Conservation (phyloP, 2,113 vertebrate genomes). For the Grallaria varia region DNA sequence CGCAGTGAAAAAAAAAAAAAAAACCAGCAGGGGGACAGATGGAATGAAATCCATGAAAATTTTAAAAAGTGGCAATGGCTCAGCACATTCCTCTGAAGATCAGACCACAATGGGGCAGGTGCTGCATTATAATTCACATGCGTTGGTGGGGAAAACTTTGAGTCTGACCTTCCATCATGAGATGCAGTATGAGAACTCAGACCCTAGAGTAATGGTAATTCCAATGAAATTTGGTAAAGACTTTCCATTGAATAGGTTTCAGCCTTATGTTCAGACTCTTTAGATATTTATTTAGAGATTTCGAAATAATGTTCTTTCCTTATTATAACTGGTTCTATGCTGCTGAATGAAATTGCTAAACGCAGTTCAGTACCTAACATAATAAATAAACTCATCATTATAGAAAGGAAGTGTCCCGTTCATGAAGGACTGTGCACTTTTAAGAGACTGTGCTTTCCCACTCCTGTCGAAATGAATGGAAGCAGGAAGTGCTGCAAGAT, state of each 20-base stretch:
- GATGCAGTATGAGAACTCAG: not conserved
- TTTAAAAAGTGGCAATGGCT: not conserved
- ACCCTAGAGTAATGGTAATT: not conserved
- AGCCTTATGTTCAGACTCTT: not conserved
- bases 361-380: not conserved
- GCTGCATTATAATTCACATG: not conserved
- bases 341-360: not conserved
- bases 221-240: not conserved
- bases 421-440: not conserved
- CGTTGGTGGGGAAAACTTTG: not conserved
- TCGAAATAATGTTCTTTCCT: not conserved
- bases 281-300: not conserved
- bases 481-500: not conserved
- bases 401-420: not conserved
- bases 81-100: not conserved
- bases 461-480: not conserved
- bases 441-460: not conserved
- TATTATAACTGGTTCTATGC: not conserved
- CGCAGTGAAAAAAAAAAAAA: not conserved
- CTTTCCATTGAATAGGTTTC: not conserved
- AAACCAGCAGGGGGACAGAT: not conserved
- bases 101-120: not conserved
- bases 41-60: not conserved
- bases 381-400: not conserved
- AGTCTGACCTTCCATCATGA: not conserved